Evolutionary conservation across 1,140 invertebrate genomes (phyloP).

Genomic region (Tetraneura akinire): DNA sequence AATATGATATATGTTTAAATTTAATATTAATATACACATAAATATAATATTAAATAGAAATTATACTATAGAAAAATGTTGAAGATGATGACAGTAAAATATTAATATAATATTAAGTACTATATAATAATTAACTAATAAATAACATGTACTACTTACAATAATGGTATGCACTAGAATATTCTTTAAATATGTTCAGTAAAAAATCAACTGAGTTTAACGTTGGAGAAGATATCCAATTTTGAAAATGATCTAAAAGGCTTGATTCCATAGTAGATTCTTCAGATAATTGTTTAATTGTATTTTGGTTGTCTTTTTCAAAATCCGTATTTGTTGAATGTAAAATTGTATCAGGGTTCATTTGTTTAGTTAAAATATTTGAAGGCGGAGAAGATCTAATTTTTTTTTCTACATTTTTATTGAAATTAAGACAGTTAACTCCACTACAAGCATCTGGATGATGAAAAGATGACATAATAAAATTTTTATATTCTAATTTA

Average conservation of each 20-base stretch:
- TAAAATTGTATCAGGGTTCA: not conserved
- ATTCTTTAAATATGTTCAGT: not conserved
- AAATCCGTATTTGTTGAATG: not conserved
- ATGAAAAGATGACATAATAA: slow-evolving; percentile 32
- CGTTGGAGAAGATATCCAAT: slow-evolving; percentile 26
- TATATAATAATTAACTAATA: not conserved
- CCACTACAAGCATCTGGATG: slow-evolving; percentile 36
- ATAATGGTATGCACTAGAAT: slow-evolving; percentile 4
- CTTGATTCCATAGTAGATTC: not conserved
- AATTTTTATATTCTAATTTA: slow-evolving; percentile 24
- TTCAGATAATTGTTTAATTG: not conserved
- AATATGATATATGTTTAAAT: no score
- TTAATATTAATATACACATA: no score
- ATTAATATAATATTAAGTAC: no score
- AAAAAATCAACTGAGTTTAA: slow-evolving; percentile 15
- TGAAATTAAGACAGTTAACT: slow-evolving; percentile 26
- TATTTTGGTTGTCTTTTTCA: not conserved
- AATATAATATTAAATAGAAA: no score
- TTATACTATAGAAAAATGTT: no score
- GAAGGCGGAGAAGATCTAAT: not conserved
- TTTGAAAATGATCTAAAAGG: slow-evolving; percentile 6
- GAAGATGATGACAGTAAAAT: no score
- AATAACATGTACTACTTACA: slow-evolving; percentile 6
- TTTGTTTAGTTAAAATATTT: not conserved
- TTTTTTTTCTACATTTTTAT: slow-evolving; percentile 10